Conservation (phyloP, 2,888 invertebrate species). For the Hecatera dysodea region DNA sequence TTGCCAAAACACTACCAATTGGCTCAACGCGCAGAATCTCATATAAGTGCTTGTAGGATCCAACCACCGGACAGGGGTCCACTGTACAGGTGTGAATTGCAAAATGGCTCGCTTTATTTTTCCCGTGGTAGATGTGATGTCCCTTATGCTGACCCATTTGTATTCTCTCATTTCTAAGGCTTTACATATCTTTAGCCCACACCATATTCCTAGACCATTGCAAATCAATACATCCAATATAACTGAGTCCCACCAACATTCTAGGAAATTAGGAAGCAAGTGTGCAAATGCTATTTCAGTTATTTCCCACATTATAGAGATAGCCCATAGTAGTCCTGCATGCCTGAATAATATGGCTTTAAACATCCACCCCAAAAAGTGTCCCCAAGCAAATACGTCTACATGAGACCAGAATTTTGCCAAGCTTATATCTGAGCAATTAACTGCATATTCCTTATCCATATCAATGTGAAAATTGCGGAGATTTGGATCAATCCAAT, state of each 20-base stretch:
- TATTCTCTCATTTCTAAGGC: constrained; percentile 99
- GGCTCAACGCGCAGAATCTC: constrained; percentile 98
- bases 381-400: constrained; percentile 99
- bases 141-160: constrained; percentile 99
- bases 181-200: constrained; percentile 98
- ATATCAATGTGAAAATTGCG: constrained; percentile 97
- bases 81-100: constrained; percentile 99
- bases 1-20: constrained; percentile 99
- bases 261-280: constrained; percentile 98
- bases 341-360: constrained; percentile 99
- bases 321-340: constrained; percentile 99
- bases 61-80: constrained; percentile 99
- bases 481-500: constrained; percentile 98
- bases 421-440: constrained; percentile 97
- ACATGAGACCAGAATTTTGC: constrained; percentile 97
- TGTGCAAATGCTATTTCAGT: constrained; percentile 99
- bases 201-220: constrained; percentile 99
- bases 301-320: constrained; percentile 99
- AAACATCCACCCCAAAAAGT: constrained; percentile 99
- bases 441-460: constrained; percentile 99
- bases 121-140: constrained; percentile 98
- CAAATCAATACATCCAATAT: constrained; percentile 99
- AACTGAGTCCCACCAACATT: constrained; percentile 99
- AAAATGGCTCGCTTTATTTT: constrained; percentile 99
- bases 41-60: constrained; percentile 99